Evolutionary conservation across 30 jellyfish, hydroid and myxozoan genomes (phyloP), one percentile per base, ranked within the genome.

Genomic region (Morbakka virulenta): DNA sequence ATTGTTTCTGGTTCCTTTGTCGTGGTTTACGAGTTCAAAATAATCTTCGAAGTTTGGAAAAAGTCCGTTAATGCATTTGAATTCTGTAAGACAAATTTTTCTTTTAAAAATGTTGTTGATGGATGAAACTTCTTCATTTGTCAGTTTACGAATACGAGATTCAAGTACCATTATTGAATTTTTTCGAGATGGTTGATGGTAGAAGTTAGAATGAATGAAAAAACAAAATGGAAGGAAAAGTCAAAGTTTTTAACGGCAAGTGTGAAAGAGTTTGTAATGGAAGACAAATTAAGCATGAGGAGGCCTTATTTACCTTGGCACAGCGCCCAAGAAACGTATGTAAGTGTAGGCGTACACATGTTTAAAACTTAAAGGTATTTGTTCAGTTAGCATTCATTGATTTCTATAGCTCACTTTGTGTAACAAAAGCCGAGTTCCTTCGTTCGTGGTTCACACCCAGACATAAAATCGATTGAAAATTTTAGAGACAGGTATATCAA

Each of bases 301-400:
- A 57, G 22, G 71, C 26, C 12, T 4, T 57, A 4, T 57, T 24
- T 24, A 26, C 11, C 4, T 57, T 57, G 26, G 12, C 25, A 57
- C 12, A 57, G 12, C 24, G 78, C 24, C 23, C 52, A 3, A 20
- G 77, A 27, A 52, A 74, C 2, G 62, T 2, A 28, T 62, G 86
- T 6, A 76, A 74, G 77, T 52, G 65, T 4, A 66, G 66, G n/a
- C 86, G 34, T 35, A 74, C 86, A 26, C 57, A 74, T 30, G 86
- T 76, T 14, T 74, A 74, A 64, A 52, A 53, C 52, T 28, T 74
- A 49, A 28, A 20, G 77, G 86, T 57, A 29, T 67, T 77, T 17
- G 88, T 77, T 32, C 30, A 77, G 23, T 1, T 61, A 29, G 72
- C 70, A 17, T 25, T 57, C 53, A 79, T 80, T 4, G 62, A 35